Conservation (phyloP, 1,140 invertebrate species). For the Lepidurus arcticus region DNA sequence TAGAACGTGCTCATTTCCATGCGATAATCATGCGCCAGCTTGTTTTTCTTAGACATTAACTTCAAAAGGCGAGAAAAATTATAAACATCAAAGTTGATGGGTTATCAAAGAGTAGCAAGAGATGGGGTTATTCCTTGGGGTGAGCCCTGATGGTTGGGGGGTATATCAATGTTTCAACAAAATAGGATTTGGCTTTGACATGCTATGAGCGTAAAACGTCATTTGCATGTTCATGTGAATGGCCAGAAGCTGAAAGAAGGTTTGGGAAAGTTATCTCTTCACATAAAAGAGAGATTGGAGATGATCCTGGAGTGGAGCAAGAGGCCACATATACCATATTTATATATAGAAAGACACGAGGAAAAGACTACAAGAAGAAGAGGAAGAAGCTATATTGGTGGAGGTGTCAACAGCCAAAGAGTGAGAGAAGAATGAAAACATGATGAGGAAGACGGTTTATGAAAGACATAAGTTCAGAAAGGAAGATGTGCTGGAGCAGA, state of each 20-base stretch:
- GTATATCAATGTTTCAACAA: background rate
- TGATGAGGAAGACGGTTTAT: background rate
- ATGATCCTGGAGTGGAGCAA: background rate
- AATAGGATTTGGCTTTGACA: background rate
- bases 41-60: no score
- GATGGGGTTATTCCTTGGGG: background rate
- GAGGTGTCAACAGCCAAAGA: background rate
- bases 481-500: background rate
- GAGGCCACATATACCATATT: no score
- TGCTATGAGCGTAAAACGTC: background rate
- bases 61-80: no score
- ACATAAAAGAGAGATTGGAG: background rate
- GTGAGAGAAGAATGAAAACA: conserved; percentile 1
- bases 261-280: background rate
- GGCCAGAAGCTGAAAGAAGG: background rate
- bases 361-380: background rate
- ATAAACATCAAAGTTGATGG: conserved; percentile 26
- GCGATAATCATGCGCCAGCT: no score
- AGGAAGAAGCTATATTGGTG: background rate
- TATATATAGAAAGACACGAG: background rate
- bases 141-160: background rate
- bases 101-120: background rate
- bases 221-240: background rate
- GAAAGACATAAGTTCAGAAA: conserved; percentile 42
- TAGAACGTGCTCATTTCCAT: background rate